Evolutionary conservation across 2,113 vertebrate genomes (phyloP).

Genomic region (Callorhinus ursinus): DNA sequence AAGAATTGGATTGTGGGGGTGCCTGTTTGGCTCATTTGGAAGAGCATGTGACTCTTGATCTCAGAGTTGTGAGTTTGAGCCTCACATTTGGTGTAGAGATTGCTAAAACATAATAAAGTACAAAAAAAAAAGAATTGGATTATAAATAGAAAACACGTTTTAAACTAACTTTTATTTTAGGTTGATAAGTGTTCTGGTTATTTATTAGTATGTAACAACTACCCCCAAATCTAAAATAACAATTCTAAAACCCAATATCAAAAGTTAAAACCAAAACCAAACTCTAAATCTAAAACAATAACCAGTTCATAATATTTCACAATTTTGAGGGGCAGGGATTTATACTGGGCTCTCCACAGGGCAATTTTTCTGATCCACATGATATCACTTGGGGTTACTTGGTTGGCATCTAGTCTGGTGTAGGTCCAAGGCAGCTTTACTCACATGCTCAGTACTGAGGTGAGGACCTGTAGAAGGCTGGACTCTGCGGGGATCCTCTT

Average conservation of each 20-base stretch:
- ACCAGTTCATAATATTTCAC: background rate
- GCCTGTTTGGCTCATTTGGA: background rate
- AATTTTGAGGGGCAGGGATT: background rate
- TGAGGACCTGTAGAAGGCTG: background rate
- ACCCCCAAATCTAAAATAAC: background rate
- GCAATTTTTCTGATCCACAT: background rate
- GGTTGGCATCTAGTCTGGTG: background rate
- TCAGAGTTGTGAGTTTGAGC: background rate
- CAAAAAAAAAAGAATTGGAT: constrained; percentile 7
- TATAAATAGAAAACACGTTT: constrained; percentile 24
- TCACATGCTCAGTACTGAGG: background rate
- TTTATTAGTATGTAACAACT: background rate
- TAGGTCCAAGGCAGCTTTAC: background rate
- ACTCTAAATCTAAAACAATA: background rate
- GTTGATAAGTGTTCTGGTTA: background rate
- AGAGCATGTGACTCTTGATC: background rate
- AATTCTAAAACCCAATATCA: background rate
- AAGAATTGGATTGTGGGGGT: background rate
- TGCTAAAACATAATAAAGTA: background rate
- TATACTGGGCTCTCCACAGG: background rate
- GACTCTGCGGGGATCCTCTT: background rate
- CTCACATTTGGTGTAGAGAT: background rate
- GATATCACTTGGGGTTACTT: background rate
- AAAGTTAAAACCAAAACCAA: background rate
- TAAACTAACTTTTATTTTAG: constrained; percentile 20